Evolutionary conservation across 2,888 invertebrate species (phyloP).

Genomic region (Cephus rjabovi): DNA sequence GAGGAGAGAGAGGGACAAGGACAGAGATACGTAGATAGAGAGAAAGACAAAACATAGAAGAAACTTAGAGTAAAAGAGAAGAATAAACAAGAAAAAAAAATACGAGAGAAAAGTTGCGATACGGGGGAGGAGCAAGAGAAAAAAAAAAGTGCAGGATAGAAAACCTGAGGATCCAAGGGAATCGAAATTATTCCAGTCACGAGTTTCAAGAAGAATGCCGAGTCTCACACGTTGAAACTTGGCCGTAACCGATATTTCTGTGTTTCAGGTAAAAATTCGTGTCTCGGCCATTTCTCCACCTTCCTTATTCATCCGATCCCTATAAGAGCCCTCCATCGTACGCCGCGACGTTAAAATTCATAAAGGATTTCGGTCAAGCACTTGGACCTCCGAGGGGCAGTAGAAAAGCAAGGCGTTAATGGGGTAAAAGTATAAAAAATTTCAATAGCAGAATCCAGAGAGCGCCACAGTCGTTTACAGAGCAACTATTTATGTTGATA

Average conservation of each 20-base stretch:
- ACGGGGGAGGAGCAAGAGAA: conserved; percentile 8
- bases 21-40: conserved; percentile 33
- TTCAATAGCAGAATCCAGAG: conserved; percentile 19
- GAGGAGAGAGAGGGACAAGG: conserved; percentile 26
- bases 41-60: conserved; percentile 22
- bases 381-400: neutral
- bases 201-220: neutral
- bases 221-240: conserved; percentile 17
- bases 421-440: conserved; percentile 37
- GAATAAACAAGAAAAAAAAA: conserved; percentile 3
- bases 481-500: conserved; percentile 57
- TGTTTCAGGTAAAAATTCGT: conserved; percentile 10
- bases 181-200: neutral
- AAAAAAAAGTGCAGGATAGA: neutral
- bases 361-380: neutral
- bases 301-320: neutral
- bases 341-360: neutral
- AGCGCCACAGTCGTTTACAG: conserved; percentile 43
- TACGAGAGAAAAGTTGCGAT: conserved; percentile 24
- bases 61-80: conserved; percentile 4
- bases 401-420: conserved; percentile 33
- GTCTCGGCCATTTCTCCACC: neutral
- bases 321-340: neutral
- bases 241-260: conserved; percentile 33
- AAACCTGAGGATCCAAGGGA: neutral